Evolutionary conservation across 2,888 invertebrate genomes (phyloP).

Genomic region (Teinopalpus imperialis): DNA sequence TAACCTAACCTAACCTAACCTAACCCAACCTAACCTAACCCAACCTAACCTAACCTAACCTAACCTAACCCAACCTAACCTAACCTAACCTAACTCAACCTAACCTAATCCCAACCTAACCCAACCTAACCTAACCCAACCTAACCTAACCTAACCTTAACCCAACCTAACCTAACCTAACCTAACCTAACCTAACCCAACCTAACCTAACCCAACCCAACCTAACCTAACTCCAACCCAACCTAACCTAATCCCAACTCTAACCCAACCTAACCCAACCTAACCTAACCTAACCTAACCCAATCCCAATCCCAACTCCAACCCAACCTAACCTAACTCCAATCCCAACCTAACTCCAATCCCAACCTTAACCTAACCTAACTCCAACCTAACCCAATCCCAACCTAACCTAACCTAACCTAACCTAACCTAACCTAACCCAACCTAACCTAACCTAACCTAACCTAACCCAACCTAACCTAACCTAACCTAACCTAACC

Average conservation of each 20-base stretch:
- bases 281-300: slow-evolving; percentile 1
- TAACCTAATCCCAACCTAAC: too few relatives aligned
- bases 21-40: slow-evolving; percentile 32
- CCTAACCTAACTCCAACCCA: too few relatives aligned
- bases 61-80: slow-evolving; percentile 32
- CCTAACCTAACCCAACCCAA: slow-evolving; percentile 1
- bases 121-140: too few relatives aligned
- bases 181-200: slow-evolving; percentile 29
- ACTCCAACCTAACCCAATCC: too few relatives aligned
- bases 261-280: background rate
- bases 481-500: background rate
- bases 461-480: too few relatives aligned
- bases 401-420: too few relatives aligned
- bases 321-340: too few relatives aligned
- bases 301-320: background rate
- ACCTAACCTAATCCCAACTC: too few relatives aligned
- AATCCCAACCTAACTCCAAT: too few relatives aligned
- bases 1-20: slow-evolving; percentile 32
- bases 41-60: slow-evolving; percentile 32
- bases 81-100: slow-evolving; percentile 28
- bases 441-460: background rate
- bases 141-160: too few relatives aligned
- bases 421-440: slow-evolving; percentile 27
- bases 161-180: slow-evolving; percentile 27
- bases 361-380: too few relatives aligned